Evolutionary conservation across 2,113 vertebrate genomes (phyloP).

Genomic region (Montifringilla adamsi): DNA sequence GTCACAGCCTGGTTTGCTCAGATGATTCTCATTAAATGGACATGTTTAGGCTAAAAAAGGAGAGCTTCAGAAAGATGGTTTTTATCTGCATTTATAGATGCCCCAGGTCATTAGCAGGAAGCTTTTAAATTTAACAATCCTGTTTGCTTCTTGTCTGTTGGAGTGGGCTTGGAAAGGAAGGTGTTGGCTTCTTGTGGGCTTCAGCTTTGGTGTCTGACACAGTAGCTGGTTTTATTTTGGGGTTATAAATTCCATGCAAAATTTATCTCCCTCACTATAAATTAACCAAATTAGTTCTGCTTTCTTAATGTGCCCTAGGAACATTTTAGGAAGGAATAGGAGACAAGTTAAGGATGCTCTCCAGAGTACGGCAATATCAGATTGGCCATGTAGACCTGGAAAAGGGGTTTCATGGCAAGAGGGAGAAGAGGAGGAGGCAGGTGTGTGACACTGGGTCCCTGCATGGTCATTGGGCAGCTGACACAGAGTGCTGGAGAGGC

Average conservation of each 20-base stretch:
- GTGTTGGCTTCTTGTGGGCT: conserved; percentile 6
- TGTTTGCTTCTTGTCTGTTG: background rate
- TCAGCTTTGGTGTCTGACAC: background rate
- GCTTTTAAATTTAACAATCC: conserved; percentile 27
- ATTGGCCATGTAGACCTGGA: background rate
- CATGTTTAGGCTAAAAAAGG: background rate
- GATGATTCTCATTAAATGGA: conserved; percentile 1
- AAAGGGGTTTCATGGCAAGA: background rate
- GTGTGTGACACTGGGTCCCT: background rate
- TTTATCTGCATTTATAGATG: conserved; percentile 2
- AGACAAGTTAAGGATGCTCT: background rate
- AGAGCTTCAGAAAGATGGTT: background rate
- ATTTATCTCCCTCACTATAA: background rate
- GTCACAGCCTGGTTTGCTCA: background rate
- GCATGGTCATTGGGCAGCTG: background rate
- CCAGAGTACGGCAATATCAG: background rate
- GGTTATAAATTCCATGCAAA: background rate
- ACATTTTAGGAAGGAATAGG: background rate
- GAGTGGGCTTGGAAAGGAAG: background rate
- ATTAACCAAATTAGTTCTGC: background rate
- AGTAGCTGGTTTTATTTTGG: background rate
- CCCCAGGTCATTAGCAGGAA: conserved; percentile 22
- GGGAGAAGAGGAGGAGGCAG: background rate
- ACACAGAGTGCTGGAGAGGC: background rate
- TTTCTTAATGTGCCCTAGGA: background rate